These are phyloP conservation scores for Aurelia sp. DNA, from an alignment of 30 jellyfish, hydroid and myxozoan genomes.

Conservation along the genomic window DNA sequence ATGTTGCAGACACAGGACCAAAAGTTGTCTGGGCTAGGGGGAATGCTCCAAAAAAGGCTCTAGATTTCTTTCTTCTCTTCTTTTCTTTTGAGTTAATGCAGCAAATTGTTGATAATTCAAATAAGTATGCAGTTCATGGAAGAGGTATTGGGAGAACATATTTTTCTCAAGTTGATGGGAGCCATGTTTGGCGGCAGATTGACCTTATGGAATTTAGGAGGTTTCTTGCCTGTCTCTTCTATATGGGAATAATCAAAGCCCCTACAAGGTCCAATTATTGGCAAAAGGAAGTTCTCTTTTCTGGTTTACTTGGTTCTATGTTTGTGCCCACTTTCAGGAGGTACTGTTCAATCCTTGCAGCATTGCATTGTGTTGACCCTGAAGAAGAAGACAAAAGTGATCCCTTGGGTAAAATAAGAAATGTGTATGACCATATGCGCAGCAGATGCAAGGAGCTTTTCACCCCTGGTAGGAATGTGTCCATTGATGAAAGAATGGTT, in stretches of 20 bases:
- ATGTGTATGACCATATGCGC: slow-evolving; percentile 17
- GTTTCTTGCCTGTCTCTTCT: slow-evolving; percentile 6
- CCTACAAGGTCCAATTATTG: neutral
- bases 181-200: too few relatives aligned
- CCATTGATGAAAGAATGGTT: slow-evolving; percentile 66
- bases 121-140: neutral
- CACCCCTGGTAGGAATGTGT: slow-evolving; percentile 28
- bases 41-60: neutral
- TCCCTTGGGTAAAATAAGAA: slow-evolving; percentile 30
- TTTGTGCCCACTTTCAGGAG: slow-evolving; percentile 23
- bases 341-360: slow-evolving; percentile 24
- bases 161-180: too few relatives aligned
- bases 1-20: too few relatives aligned
- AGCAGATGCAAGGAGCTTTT: slow-evolving; percentile 20
- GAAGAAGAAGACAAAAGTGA: slow-evolving; percentile 34
- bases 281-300: slow-evolving; percentile 20
- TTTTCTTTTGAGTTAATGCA: neutral
- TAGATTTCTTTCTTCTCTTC: neutral
- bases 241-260: slow-evolving; percentile 7
- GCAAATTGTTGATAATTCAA: neutral
- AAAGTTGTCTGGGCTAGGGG: neutral
- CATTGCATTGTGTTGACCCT: slow-evolving; percentile 47
- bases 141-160: neutral
- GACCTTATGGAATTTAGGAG: neutral
- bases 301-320: slow-evolving; percentile 59